Percentiles rank a stretch among this genome's conserved stretches.
Conservation (phyloP, 1,140 invertebrate genomes). For the Tachypleus tridentatus region DNA sequence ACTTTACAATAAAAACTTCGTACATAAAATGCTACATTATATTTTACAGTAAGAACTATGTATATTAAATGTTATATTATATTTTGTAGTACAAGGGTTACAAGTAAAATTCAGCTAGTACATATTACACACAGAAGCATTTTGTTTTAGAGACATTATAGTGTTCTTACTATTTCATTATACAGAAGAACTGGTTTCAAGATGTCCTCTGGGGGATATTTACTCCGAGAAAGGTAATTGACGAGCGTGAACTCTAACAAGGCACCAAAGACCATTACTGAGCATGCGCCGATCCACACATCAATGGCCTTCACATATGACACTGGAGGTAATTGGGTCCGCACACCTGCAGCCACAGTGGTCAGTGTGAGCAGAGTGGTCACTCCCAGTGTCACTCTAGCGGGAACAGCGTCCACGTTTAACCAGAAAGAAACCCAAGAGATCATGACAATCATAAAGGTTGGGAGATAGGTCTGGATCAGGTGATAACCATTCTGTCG, state of each 20-base stretch:
- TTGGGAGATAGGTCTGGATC: slow-evolving; percentile 80
- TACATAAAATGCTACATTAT: too few species aligned
- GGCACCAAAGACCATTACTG: slow-evolving; percentile 32
- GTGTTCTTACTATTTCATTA: too few species aligned
- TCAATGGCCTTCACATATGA: slow-evolving; percentile 32
- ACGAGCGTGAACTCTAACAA: slow-evolving; percentile 34
- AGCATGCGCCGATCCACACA: slow-evolving; percentile 31
- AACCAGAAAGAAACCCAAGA: slow-evolving; percentile 87
- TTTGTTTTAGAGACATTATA: too few species aligned
- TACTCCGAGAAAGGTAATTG: slow-evolving; percentile 25
- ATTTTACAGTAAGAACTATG: too few species aligned
- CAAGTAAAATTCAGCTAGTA: too few species aligned
- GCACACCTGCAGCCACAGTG: slow-evolving; percentile 28
- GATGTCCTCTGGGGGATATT: slow-evolving; percentile 13
- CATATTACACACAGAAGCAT: too few species aligned
- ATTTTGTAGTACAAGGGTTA: too few species aligned
- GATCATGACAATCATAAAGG: slow-evolving; percentile 66
- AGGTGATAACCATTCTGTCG: slow-evolving; percentile 56
- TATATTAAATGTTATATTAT: too few species aligned
- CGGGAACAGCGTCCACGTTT: slow-evolving; percentile 73
- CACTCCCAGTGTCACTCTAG: slow-evolving; percentile 30
- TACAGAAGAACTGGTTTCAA: not conserved
- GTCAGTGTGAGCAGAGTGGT: slow-evolving; percentile 32
- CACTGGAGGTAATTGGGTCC: slow-evolving; percentile 29
- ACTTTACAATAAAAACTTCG: too few species aligned